These are phyloP conservation scores for Antheraea mylitta DNA, from an alignment of 1,140 invertebrate species.

Conservation along the genomic window DNA sequence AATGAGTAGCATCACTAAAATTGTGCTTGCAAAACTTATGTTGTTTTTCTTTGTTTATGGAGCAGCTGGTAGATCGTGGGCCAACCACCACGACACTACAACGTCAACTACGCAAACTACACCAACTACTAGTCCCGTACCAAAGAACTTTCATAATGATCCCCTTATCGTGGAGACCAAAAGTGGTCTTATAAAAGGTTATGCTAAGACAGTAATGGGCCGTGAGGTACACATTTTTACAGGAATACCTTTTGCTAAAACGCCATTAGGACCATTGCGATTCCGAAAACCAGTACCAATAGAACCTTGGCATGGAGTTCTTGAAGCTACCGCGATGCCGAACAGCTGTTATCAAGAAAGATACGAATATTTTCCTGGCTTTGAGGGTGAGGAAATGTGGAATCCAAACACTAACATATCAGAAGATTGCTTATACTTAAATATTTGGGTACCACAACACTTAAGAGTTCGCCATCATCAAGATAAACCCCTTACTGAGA, in stretches of 20 bases:
- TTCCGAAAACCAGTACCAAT: conserved; percentile 92
- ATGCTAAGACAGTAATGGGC: conserved; percentile 86
- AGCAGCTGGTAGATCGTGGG: conserved; percentile 68
- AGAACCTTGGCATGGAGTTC: conserved; percentile 91
- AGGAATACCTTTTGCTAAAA: conserved; percentile 97
- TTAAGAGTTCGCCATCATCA: conserved; percentile 83
- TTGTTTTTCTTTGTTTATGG: conserved; percentile 50
- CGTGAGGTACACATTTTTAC: conserved; percentile 93
- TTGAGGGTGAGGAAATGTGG: conserved; percentile 97
- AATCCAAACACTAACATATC: conserved; percentile 95
- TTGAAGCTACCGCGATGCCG: conserved; percentile 88
- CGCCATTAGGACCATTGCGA: conserved; percentile 91
- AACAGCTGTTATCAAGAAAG: conserved; percentile 92
- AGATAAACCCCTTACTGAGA: conserved; percentile 77
- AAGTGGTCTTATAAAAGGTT: conserved; percentile 88
- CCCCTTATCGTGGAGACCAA: conserved; percentile 89
- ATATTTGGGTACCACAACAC: conserved; percentile 93
- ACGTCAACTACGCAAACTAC: conserved; percentile 75
- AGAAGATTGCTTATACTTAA: conserved; percentile 96
- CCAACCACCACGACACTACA: conserved; percentile 75
- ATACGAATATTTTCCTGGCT: conserved; percentile 93
- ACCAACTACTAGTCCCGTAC: conserved; percentile 71
- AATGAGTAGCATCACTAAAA: conserved; percentile 60
- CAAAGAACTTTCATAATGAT: conserved; percentile 82
- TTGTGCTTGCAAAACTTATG: conserved; percentile 65